These are phyloP conservation scores for Opisthocomus hoazin DNA, from an alignment of 2,113 vertebrate genomes.

Conservation along the genomic window DNA sequence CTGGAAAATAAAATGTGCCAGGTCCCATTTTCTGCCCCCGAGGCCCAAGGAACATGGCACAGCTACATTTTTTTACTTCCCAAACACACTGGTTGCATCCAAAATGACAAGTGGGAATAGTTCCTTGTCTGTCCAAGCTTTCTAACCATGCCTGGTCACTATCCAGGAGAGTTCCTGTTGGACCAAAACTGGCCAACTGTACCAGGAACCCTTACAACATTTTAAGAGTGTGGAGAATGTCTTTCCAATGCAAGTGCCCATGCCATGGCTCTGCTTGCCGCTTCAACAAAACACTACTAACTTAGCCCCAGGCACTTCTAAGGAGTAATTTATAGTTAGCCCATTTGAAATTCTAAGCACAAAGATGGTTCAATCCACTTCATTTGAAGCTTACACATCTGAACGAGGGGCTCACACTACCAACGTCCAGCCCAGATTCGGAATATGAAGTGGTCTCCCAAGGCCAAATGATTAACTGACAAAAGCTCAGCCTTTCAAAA, in stretches of 20 bases:
- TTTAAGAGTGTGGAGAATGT: not conserved
- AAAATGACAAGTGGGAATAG: not conserved
- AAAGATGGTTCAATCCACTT: not conserved
- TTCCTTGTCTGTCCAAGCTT: not conserved
- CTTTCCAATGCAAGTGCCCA: not conserved
- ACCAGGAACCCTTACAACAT: not conserved
- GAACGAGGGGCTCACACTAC: not conserved
- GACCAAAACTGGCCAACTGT: not conserved
- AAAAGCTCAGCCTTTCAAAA: not conserved
- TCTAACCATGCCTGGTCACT: not conserved
- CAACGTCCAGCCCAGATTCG: not conserved
- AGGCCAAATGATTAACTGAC: not conserved
- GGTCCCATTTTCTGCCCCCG: not conserved
- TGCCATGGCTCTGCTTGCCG: not conserved
- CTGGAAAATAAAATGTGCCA: not conserved
- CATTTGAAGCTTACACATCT: not conserved
- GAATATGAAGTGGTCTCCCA: not conserved
- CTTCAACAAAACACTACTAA: not conserved
- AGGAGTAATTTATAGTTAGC: not conserved
- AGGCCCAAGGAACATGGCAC: not conserved
- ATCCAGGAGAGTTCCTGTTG: not conserved
- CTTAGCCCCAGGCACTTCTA: not conserved
- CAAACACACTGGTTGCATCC: not conserved
- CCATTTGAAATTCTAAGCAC: not conserved
- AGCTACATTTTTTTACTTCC: not conserved